A percentile compares a stretch with the other conserved stretches of the same genome.
Conservation (phyloP, 2,888 invertebrate genomes). For the Elaeidobius kamerunicus region DNA sequence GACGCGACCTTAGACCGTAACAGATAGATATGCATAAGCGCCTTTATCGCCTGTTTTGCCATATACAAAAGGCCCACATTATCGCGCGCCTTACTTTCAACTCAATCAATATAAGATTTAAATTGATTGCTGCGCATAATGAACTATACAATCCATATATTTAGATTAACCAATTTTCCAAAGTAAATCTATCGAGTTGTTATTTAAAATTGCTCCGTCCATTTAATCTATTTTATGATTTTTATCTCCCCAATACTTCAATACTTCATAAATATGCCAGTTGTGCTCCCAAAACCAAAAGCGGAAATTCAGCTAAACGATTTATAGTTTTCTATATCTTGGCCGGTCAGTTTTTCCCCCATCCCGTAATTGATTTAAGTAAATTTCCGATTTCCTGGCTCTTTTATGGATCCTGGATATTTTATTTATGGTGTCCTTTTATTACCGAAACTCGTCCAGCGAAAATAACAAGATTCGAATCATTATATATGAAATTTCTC, state of each 20-base stretch:
- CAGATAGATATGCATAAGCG: background rate
- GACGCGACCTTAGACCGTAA: background rate
- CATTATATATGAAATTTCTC: too few relatives aligned
- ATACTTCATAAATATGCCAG: conserved; percentile 29
- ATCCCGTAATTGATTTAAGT: conserved; percentile 32
- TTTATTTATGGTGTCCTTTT: conserved; percentile 23
- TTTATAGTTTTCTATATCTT: conserved; percentile 33
- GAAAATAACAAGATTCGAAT: background rate
- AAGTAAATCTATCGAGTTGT: too few relatives aligned
- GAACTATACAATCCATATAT: too few relatives aligned
- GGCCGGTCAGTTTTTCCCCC: conserved; percentile 23
- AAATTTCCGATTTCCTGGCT: conserved; percentile 27
- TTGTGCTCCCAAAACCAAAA: conserved; percentile 7
- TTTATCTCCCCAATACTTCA: conserved; percentile 14
- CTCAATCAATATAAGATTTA: too few relatives aligned
- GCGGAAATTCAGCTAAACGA: conserved; percentile 29
- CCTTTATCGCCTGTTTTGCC: too few relatives aligned
- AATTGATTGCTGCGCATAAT: too few relatives aligned
- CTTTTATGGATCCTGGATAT: conserved; percentile 21
- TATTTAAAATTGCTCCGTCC: too few relatives aligned
- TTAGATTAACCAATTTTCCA: too few relatives aligned
- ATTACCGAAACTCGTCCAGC: conserved; percentile 4
- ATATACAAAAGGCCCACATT: too few relatives aligned
- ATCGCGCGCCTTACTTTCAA: too few relatives aligned
- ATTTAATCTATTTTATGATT: conserved; percentile 4